A percentile compares a stretch with the other conserved stretches of the same genome.
Evolutionary conservation across 1,140 invertebrate genomes (phyloP).

Genomic region (Pseudomyrmex sp.): DNA sequence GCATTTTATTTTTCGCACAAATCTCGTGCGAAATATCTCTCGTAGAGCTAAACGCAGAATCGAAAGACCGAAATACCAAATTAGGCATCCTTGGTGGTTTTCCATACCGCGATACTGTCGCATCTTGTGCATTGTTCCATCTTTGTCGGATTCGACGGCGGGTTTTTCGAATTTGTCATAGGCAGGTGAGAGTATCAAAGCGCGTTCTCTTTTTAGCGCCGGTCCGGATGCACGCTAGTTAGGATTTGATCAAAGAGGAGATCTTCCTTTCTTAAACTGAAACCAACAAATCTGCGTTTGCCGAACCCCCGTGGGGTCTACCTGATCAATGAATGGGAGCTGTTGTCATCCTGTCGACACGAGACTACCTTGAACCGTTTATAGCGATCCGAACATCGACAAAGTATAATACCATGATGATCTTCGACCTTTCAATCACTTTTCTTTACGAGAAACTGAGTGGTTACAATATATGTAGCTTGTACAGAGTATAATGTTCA

Average conservation of each 20-base stretch:
- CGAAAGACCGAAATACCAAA: conserved; percentile 66
- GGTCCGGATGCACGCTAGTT: conserved; percentile 74
- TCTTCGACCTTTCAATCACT: conserved; percentile 50
- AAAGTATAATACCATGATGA: conserved; percentile 54
- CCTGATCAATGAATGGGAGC: conserved; percentile 64
- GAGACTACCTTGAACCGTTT: conserved; percentile 39
- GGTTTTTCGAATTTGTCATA: conserved; percentile 72
- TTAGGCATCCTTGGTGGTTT: conserved; percentile 70
- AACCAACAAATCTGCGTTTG: conserved; percentile 27
- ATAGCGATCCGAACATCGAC: conserved; percentile 42
- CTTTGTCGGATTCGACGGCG: conserved; percentile 50
- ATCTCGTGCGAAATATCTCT: conserved; percentile 28
- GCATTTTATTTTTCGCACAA: background rate
- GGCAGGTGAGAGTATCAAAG: conserved; percentile 67
- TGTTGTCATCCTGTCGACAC: conserved; percentile 62
- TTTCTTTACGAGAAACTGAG: background rate
- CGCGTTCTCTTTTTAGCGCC: conserved; percentile 29
- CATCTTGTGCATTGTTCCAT: conserved; percentile 40
- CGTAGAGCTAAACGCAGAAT: background rate
- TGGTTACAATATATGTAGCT: background rate
- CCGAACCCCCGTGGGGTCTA: conserved; percentile 57
- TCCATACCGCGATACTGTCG: conserved; percentile 56
- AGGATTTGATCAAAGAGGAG: conserved; percentile 66
- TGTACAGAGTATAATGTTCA: background rate
- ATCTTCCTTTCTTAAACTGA: conserved; percentile 60